Percentiles rank a stretch among this genome's conserved stretches.
phyloP scores from a whole-genome alignment of 2,113 vertebrate species.

The Protomyctophum bolini region DNA sequence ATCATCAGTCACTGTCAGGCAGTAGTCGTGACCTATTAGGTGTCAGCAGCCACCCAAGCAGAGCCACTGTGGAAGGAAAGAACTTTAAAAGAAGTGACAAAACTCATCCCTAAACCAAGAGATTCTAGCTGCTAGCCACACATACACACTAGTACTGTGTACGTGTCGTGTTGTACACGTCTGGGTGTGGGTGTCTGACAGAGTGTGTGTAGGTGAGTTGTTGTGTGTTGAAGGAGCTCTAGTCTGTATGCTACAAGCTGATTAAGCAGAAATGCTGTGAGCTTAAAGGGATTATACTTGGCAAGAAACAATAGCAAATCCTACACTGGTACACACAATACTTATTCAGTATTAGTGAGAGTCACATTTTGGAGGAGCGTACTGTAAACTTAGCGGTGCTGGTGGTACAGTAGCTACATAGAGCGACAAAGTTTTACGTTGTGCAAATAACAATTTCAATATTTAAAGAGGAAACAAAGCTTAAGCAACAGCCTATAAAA shows the following conservation, averaged over 20 bases:
- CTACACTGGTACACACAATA: too few species aligned
- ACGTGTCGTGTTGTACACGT: background rate
- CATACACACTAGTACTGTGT: background rate
- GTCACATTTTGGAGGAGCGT: too few species aligned
- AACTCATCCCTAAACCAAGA: conserved; percentile 5
- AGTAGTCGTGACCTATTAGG: conserved; percentile 33
- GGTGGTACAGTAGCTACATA: too few species aligned
- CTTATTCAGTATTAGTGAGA: too few species aligned
- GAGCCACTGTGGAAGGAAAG: conserved; percentile 26
- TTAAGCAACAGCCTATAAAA: too few species aligned
- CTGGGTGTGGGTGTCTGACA: background rate
- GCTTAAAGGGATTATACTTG: background rate
- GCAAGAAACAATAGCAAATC: too few species aligned
- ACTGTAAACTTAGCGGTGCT: too few species aligned
- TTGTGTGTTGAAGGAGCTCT: too few species aligned
- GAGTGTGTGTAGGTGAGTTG: too few species aligned
- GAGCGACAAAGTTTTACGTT: too few species aligned
- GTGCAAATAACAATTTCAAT: too few species aligned
- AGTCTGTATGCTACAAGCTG: conserved; percentile 6
- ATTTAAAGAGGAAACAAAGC: too few species aligned
- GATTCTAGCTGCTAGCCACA: background rate
- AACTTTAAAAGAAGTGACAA: conserved; percentile 25
- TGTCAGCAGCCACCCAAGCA: conserved; percentile 9
- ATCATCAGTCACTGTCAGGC: conserved; percentile 25
- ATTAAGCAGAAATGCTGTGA: conserved; percentile 12